Evolutionary conservation across 2,797 vertebrate species (phyloP), one percentile per base, ranked within the genome.

Genomic region (Cheirogaleus major): DNA sequence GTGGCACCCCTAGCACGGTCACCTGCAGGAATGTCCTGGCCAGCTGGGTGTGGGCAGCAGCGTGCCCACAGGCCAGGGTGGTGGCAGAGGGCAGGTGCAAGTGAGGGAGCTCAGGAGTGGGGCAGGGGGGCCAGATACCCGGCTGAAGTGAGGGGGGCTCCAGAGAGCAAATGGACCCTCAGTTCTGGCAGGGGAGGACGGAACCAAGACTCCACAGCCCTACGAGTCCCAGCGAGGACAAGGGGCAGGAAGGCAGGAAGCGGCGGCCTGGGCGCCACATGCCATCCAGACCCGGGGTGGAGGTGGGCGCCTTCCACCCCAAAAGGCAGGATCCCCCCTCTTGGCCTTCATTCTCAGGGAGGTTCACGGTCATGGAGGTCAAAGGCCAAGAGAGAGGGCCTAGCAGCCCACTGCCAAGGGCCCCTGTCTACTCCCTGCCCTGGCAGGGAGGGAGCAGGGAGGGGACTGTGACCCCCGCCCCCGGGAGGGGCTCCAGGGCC

Each of bases 401-500:
- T 52, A 94, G 87, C 67, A 96, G 95, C 94, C 38, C 32, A 92
- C 32, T 83, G 94, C 93, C 81, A 96, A 97, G 84, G 89, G 91
- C 86, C 97, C 94, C 91, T 96, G 76, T 96, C 97, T 95, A 96
- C 96, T 97, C 96, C 95, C 93, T 94, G 76, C 86, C 85, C 91
- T 52, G 88, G 45, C 30, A 83, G 73, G 91, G 70, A 96, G 75
- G 85, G 94, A 96, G 92, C 88, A 93, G 84, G 95, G 55, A 95
- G 89, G 92, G 96, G 86, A 93, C 88, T 87, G 79, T 9, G 89
- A 97, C 96, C 98, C 94, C 91, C 92, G 50, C 52, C 81, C 96
- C 97, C 76, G 95, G 97, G 97, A 97, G 93, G 96, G 96, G 97
- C 97, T 93, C 97, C 96, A 97, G 97, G 98, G 97, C 96, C 97